phyloP scores from a whole-genome alignment of 2,113 vertebrate genomes.

The Paralichthys olivaceus region DNA sequence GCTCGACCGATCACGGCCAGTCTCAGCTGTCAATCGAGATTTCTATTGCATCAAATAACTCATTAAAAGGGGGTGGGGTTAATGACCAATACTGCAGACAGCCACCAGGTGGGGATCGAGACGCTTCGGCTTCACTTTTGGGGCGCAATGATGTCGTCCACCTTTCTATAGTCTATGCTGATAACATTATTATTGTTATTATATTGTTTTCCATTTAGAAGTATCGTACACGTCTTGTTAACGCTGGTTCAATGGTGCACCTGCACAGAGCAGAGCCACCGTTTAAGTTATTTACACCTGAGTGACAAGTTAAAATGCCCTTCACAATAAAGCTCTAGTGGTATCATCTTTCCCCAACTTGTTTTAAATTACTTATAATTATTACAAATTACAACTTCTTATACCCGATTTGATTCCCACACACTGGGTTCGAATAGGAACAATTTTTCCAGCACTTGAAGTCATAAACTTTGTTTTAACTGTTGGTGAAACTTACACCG shows the following conservation, averaged over 20 bases:
- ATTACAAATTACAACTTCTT: neutral
- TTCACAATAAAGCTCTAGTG: neutral
- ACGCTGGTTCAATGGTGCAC: neutral
- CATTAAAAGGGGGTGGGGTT: too few species aligned
- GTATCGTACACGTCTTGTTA: neutral
- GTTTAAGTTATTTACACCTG: neutral
- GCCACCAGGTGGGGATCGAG: neutral
- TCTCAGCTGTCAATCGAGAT: too few species aligned
- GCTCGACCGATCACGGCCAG: too few species aligned
- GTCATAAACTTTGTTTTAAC: neutral
- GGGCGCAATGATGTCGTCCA: neutral
- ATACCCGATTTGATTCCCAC: neutral
- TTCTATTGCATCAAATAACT: too few species aligned
- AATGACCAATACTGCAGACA: too few species aligned
- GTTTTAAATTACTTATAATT: neutral
- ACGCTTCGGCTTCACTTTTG: neutral
- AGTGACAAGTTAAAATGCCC: slow-evolving; percentile 14
- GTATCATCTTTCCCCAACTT: neutral
- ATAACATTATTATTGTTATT: neutral
- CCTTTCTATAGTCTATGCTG: neutral
- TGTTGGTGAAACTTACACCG: slow-evolving; percentile 1
- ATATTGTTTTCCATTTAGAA: neutral
- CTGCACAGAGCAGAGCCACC: too few species aligned
- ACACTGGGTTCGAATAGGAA: neutral
- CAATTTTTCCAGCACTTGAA: neutral